Evolutionary conservation across 2,797 vertebrate genomes (phyloP).

Genomic region (Oophaga sylvatica): DNA sequence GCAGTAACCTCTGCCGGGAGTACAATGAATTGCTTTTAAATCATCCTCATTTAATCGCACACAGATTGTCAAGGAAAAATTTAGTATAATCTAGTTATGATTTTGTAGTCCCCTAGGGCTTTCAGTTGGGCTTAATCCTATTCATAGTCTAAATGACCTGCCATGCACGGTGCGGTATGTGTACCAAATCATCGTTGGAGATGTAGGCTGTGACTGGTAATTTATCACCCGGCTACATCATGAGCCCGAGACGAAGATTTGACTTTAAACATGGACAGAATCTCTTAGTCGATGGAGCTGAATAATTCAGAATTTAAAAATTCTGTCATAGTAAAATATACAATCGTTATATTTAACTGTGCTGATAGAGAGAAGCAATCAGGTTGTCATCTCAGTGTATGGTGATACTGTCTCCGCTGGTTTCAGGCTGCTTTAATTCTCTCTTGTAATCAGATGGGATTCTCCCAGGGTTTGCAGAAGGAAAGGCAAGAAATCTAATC

Average conservation of each 20-base stretch:
- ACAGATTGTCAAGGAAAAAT: constrained; percentile 61
- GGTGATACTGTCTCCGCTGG: constrained; percentile 36
- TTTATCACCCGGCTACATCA: constrained; percentile 58
- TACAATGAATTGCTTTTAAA: constrained; percentile 58
- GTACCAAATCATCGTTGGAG: constrained; percentile 60
- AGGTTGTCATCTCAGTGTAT: constrained; percentile 50
- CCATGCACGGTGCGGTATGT: constrained; percentile 55
- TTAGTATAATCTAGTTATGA: constrained; percentile 59
- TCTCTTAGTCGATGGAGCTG: constrained; percentile 58
- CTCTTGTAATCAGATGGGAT: constrained; percentile 51
- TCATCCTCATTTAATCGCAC: constrained; percentile 60
- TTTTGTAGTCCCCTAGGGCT: constrained; percentile 57
- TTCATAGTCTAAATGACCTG: constrained; percentile 63
- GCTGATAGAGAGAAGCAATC: constrained; percentile 56
- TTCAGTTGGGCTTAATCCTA: constrained; percentile 62
- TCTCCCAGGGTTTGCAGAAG: constrained; percentile 27
- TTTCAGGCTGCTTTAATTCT: constrained; percentile 52
- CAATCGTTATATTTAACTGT: constrained; percentile 59
- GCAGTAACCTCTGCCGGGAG: constrained; percentile 30
- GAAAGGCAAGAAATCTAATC: constrained; percentile 43
- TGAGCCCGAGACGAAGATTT: constrained; percentile 49
- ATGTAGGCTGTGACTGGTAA: constrained; percentile 58
- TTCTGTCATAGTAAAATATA: constrained; percentile 62
- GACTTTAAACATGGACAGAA: constrained; percentile 60
- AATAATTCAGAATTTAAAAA: constrained; percentile 61